Base-by-base conservation (phyloP, 2,888 invertebrate genomes). In the Clivina fossor region DNA sequence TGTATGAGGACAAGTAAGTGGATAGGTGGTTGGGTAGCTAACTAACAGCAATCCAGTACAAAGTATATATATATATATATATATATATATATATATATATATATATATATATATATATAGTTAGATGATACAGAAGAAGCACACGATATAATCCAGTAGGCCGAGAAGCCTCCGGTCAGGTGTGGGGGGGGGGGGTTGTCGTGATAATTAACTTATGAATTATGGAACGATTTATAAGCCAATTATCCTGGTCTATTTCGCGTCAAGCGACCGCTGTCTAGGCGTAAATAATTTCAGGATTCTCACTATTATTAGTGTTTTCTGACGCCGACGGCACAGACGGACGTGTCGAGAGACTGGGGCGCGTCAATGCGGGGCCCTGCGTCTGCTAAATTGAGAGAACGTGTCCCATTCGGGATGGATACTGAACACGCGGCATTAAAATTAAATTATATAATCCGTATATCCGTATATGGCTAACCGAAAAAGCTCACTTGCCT, bases 191-290 rank as follows among this genome's bases (percentile, higher is more conserved):
- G n/a, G n/a, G n/a, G n/a, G n/a, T n/a, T n/a, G n/a, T n/a, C n/a
- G n/a, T 18, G 48, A 18, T 49, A 49, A 49, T 49, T 37, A 38
- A 49, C 24, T 48, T 49, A 38, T 49, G 49, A 49, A 49, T 49
- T 38, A 49, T 49, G 49, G 13, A 49, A 26, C 38, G 49, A 49
- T 49, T 49, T 49, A 49, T 49, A 49, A 49, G 28, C 49, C 49
- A 49, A 49, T 49, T 49, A 49, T 38, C 38, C 37, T 15, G 16
- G 38, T 49, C 18, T 49, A 49, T 49, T 28, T 38, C 20, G 37
- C 48, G 37, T 18, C 11, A 26, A 3, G 43, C 26, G 44, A 30
- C 44, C 24, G 11, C 15, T 22, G 47, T 19, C 8, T 15, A 28
- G 38, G 38, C 15, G 33, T 47, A 47, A 47, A 47, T 47, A 47